Evolutionary conservation across 2,888 invertebrate genomes (phyloP), one percentile per base, ranked within the genome.

Genomic region (Limnephilus marmoratus): DNA sequence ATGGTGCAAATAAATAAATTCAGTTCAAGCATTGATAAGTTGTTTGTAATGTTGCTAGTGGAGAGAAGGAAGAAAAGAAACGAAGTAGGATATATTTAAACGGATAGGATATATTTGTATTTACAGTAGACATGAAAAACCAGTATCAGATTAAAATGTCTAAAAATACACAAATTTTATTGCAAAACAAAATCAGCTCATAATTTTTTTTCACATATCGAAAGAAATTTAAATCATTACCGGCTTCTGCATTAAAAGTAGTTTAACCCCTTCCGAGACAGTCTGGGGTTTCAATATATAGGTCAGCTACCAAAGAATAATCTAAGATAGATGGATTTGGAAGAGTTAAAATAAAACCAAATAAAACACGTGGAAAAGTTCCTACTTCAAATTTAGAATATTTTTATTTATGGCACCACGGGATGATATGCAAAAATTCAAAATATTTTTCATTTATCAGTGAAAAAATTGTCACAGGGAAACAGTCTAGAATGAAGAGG

Each of bases 371-470:
- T n/a, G 68, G 68, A n/a, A 68, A 68, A 68, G 53, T 68, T 68
- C 7, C 68, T 68, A 68, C n/a, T 68, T 68, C 24, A 83, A 83
- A 83, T 83, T 83, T 83, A 83, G 83, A 83, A 83, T 83, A 83
- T 83, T 68, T 68, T 68, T 68, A 68, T 68, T 83, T 87, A 53
- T 87, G 87, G 87, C 87, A 87, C 87, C 53, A 53, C 53, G 7
- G 29, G 53, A 87, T 68, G 87, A 87, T 87, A 87, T 87, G 87
- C 87, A 87, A 31, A 83, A 37, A 83, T 83, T 83, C 83, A 37
- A 83, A 83, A 37, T 41, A 37, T 68, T 68, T 68, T 68, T 68
- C 68, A 68, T 68, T n/a, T n/a, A 68, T 68, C 68, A 24, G 68
- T 24, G 68, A 68, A 68, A 68, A 68, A 68, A 24, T 68, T 68